Percentiles rank a stretch among this genome's conserved stretches.
Evolutionary conservation across 2,113 vertebrate species (phyloP).

Genomic region (Carassius gibelio): DNA sequence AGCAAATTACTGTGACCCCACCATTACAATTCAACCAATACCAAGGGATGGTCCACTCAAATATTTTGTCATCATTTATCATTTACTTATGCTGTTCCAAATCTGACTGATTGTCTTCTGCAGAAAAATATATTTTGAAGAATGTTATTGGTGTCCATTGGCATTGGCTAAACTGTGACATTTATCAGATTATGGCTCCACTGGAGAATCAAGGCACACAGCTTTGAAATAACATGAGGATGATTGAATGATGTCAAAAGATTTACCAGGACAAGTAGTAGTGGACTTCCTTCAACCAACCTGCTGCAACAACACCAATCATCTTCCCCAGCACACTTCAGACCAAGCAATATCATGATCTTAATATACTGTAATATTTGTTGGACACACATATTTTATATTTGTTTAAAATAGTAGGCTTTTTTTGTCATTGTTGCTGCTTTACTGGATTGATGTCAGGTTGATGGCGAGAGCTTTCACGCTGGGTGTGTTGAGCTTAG

Average conservation of each 20-base stretch:
- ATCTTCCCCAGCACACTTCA: not conserved
- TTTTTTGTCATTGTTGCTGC: slow-evolving; percentile 36
- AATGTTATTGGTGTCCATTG: not conserved
- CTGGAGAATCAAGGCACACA: not conserved
- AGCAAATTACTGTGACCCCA: not conserved
- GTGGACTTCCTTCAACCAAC: too few species aligned
- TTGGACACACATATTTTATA: slow-evolving; percentile 9
- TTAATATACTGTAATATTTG: slow-evolving; percentile 20
- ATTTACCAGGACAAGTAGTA: not conserved
- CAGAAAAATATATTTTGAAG: not conserved
- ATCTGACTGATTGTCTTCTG: not conserved
- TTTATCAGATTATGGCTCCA: not conserved
- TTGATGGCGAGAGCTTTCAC: slow-evolving; percentile 32
- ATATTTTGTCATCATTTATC: not conserved
- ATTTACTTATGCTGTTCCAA: not conserved
- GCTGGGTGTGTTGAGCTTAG: slow-evolving; percentile 40
- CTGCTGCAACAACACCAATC: not conserved
- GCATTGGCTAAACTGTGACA: not conserved
- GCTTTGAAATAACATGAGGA: not conserved
- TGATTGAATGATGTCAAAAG: not conserved
- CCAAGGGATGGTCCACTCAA: not conserved
- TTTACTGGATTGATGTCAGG: slow-evolving; percentile 22
- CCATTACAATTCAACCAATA: not conserved
- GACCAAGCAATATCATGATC: not conserved
- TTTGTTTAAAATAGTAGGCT: slow-evolving; percentile 25